Base-by-base conservation (phyloP, 2,113 vertebrate genomes). In the Eudyptes chrysolophus region DNA sequence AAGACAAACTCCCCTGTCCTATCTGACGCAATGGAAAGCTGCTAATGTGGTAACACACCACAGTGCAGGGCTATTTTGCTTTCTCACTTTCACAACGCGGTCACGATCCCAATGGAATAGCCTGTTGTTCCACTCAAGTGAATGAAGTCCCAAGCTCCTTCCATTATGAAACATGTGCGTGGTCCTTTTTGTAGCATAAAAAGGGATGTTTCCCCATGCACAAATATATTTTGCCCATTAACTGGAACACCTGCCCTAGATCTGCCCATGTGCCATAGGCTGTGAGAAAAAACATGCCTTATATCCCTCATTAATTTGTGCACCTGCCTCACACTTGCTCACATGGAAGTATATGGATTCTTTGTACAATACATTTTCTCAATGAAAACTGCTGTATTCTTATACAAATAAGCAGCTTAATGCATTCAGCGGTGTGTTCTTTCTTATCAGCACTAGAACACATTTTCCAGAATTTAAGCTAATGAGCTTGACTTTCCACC, bases 241-340 rank as follows among this genome's bases (percentile, higher is more conserved):
- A 94, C 32, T 79, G 85, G 62, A 76, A 94, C 82, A 97, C 76
- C 92, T 97, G 95, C 52, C 71, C 77, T 90, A 74, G 40, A 89
- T 69, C 48, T 92, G 60, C 18, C 57, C 27, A 8, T 71, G 72
- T 90, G 46, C 24, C 42, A 74, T 13, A 22, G 61, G 38, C 54
- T 76, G 20, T 48, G 62, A 87, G 77, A 64, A 77, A 78, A 70
- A 29, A 0, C 4, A 3, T 36, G 46, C 12, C 71, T 84, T 62
- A 38, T 27, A 87, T 36, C 77, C 24, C 74, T 92, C 88, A 92
- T 96, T 97, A 97, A 94, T 84, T 96, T 92, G 60, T 84, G 72
- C 85, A 96, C 87, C 89, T 97, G 93, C 48, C 80, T 79, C 77
- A 79, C 4, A 0, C 21, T 86, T 86, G 77, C 57, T 75, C 34